Evolutionary conservation across 2,888 invertebrate species (phyloP).

Genomic region (Thera obeliscata): DNA sequence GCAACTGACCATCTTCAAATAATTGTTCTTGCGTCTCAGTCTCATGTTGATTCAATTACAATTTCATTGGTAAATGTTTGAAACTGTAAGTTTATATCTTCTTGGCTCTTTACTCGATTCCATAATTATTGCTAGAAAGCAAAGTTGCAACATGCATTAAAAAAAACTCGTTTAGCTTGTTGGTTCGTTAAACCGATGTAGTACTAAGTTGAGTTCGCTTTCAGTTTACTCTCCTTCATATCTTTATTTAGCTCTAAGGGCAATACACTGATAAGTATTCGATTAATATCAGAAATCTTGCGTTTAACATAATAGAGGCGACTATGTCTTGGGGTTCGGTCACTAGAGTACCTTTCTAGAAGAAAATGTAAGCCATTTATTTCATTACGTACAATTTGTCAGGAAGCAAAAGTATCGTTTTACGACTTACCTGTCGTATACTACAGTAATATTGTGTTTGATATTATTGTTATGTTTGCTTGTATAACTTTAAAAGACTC

Average conservation of each 20-base stretch:
- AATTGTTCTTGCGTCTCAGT: not conserved
- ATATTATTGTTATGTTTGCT: constrained; percentile 11
- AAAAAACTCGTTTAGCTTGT: constrained; percentile 34
- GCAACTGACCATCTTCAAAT: constrained; percentile 7
- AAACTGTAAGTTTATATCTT: not conserved
- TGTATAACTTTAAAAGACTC: constrained; percentile 10
- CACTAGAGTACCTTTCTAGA: not conserved
- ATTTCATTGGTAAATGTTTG: not conserved
- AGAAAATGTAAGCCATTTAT: not conserved
- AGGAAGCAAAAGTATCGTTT: constrained; percentile 1
- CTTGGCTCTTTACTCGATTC: not conserved
- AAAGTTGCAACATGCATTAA: constrained; percentile 5
- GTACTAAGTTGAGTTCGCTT: constrained; percentile 34
- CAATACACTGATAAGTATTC: constrained; percentile 6
- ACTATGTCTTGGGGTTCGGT: not conserved
- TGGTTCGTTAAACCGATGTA: constrained; percentile 23
- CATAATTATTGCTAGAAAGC: constrained; percentile 13
- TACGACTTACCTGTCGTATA: constrained; percentile 8
- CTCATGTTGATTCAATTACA: not conserved
- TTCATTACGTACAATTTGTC: not conserved
- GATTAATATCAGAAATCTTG: not conserved
- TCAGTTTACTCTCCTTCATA: constrained; percentile 29
- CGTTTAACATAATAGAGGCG: no score
- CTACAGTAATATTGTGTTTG: not conserved
- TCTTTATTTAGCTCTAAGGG: constrained; percentile 16